phyloP scores from a whole-genome alignment of 1,140 invertebrate genomes.

The Zophobas atratus region DNA sequence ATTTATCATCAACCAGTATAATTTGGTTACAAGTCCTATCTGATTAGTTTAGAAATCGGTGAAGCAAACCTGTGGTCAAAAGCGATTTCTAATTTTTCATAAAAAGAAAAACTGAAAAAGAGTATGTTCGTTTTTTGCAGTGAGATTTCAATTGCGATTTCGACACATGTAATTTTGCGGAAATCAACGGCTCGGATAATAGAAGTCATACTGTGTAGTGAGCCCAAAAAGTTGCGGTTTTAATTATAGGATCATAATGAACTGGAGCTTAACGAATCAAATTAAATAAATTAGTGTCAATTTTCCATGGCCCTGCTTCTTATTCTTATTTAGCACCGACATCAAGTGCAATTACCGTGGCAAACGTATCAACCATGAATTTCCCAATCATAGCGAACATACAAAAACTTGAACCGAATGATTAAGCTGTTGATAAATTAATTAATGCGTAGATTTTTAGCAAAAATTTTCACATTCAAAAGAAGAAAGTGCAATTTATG shows the following conservation, averaged over 20 bases:
- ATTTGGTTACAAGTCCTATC: too few relatives aligned
- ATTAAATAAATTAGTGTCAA: slow-evolving; percentile 13
- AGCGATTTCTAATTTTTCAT: too few relatives aligned
- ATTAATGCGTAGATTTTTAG: too few relatives aligned
- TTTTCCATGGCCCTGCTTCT: slow-evolving; percentile 12
- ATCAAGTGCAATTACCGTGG: not conserved
- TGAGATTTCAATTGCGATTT: not conserved
- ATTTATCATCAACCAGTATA: too few relatives aligned
- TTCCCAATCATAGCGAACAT: slow-evolving; percentile 9
- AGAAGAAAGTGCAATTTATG: not conserved
- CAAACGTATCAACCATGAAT: slow-evolving; percentile 16
- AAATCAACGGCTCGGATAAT: not conserved
- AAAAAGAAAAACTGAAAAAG: too few relatives aligned
- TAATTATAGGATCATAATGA: slow-evolving; percentile 3
- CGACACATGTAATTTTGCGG: not conserved
- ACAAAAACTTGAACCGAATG: not conserved
- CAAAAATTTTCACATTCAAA: not conserved
- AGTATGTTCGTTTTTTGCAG: too few relatives aligned
- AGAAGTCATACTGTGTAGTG: not conserved
- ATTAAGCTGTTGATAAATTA: not conserved
- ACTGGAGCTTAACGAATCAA: slow-evolving; percentile 10
- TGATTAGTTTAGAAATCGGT: too few relatives aligned
- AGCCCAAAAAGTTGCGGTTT: not conserved
- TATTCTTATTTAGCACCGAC: slow-evolving; percentile 1
- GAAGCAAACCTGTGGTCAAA: too few relatives aligned